Evolutionary conservation across 2,888 invertebrate genomes (phyloP).

Genomic region (Hydropsyche betteni): DNA sequence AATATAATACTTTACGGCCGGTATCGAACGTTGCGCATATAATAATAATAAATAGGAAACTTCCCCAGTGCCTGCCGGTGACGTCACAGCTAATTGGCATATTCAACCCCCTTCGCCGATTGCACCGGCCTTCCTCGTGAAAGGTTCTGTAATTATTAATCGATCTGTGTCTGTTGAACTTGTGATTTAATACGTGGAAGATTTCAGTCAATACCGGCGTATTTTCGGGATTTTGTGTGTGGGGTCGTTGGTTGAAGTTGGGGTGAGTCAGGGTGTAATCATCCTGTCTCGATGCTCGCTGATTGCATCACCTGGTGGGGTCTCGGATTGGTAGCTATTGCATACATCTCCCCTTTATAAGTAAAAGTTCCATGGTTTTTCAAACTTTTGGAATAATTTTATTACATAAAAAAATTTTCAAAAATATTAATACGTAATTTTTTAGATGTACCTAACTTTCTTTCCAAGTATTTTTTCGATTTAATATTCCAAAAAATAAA

Average conservation of each 20-base stretch:
- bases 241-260: conserved; percentile 4
- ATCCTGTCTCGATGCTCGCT: conserved; percentile 26
- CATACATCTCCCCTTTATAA: not conserved
- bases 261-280: conserved; percentile 38
- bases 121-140: not conserved
- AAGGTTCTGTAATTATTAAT: not conserved
- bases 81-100: conserved; percentile 47
- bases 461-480: too few species aligned
- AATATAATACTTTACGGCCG: conserved; percentile 40
- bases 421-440: too few species aligned
- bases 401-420: not conserved
- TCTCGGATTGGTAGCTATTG: conserved; percentile 5
- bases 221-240: conserved; percentile 3
- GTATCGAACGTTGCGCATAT: conserved; percentile 32
- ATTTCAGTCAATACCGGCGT: too few species aligned
- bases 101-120: not conserved
- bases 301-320: conserved; percentile 44
- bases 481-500: too few species aligned
- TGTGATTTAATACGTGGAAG: too few species aligned
- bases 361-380: not conserved
- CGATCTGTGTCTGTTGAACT: too few species aligned
- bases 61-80: conserved; percentile 48
- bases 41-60: conserved; percentile 41
- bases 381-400: not conserved
- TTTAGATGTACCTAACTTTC: too few species aligned